Conservation (phyloP, 2,888 invertebrate species). For the Leistus spinibarbis region DNA sequence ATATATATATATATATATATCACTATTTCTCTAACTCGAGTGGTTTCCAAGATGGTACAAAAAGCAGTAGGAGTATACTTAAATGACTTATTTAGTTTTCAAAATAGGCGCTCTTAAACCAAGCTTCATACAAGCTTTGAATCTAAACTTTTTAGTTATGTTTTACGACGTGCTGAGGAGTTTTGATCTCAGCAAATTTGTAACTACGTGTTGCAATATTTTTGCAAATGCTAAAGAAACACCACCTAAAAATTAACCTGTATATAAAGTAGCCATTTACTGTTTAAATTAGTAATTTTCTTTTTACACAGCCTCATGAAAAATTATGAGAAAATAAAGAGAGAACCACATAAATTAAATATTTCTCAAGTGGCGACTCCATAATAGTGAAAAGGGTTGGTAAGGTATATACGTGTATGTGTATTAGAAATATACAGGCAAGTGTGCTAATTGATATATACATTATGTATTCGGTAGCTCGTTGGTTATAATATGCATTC, state of each 20-base stretch:
- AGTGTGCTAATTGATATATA: slow-evolving; percentile 42
- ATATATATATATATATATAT: no score
- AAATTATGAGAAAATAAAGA: not conserved
- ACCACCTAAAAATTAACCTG: not conserved
- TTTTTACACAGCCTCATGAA: not conserved
- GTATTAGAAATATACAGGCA: not conserved
- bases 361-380: not conserved
- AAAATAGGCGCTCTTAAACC: no score
- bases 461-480: slow-evolving; percentile 39
- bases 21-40: no score
- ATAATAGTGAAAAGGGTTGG: not conserved
- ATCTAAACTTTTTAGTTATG: no score
- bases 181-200: no score
- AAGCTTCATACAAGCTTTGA: no score
- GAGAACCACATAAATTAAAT: not conserved
- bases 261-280: slow-evolving; percentile 5
- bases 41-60: no score
- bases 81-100: no score
- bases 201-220: no score
- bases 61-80: no score
- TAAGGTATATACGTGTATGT: not conserved
- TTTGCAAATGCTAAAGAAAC: not conserved
- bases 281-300: not conserved
- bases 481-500: no score
- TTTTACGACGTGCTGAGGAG: no score